Evolutionary conservation across 2,888 invertebrate genomes (phyloP), one percentile per base, ranked within the genome.

Genomic region (Dasysyrphus tricinctus): DNA sequence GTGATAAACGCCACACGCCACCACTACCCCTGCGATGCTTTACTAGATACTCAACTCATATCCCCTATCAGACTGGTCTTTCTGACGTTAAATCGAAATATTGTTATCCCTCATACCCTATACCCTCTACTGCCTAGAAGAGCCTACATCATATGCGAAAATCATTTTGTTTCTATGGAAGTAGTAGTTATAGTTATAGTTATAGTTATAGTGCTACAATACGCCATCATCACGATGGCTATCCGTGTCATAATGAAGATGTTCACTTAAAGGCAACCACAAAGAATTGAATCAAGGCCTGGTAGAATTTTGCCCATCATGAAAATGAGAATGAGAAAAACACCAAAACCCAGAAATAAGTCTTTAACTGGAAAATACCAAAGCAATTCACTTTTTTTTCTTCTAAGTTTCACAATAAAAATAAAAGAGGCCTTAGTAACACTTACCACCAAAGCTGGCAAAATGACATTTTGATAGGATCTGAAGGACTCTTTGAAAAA

Each of bases 381-480:
- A 78, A 83, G 74, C 69, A 70, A 70, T 63, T 83, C 39, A 11
- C 2, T 6, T 57, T 49, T 39, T 82, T 76, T 61, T 44, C 29
- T 79, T 69, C 37, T 44, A 54, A 73, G 49, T 65, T 69, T 39
- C 11, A 67, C 67, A 67, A 80, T 85, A 85, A 80, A 85, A 85
- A 80, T 85, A 76, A 80, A 84, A 85, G 67, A 70, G 76, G 76
- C 61, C 57, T 72, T 77, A 76, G 76, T 80, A 85, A 85, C 84
- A 84, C 65, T 80, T 80, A 80, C 80, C 75, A 85, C 54, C 80
- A 69, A 85, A 85, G 77, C 80, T 76, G 65, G 42, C 51, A 59
- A 76, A 85, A 80, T 84, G 73, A 85, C 72, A 77, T 73, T 80
- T 77, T 80, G 76, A 85, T 85, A 73, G 56, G 34, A 54, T 67